phyloP scores from a whole-genome alignment of 2,113 vertebrate genomes.

The Haliaeetus leucogaster region DNA sequence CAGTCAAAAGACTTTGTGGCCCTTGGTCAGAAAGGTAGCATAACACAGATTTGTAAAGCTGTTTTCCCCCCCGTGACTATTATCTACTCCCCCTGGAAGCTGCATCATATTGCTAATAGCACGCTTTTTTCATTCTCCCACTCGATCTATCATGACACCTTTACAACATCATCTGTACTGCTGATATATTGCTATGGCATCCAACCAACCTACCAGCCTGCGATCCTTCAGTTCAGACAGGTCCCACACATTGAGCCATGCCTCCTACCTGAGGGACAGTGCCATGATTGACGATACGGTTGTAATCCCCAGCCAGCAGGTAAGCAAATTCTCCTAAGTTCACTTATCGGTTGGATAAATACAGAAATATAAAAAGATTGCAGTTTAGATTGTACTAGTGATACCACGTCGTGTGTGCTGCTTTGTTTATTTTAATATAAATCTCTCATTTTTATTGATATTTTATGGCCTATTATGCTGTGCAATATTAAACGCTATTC shows the following conservation, averaged over 20 bases:
- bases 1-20: not conserved
- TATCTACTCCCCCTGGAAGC: slow-evolving; percentile 72
- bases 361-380: not conserved
- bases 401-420: rapidly evolving
- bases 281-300: slow-evolving; percentile 87
- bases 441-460: not conserved
- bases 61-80: not conserved
- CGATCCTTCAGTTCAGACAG: slow-evolving; percentile 92
- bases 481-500: not conserved
- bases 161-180: slow-evolving; percentile 63
- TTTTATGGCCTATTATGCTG: not conserved
- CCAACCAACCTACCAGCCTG: slow-evolving; percentile 78
- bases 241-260: slow-evolving; percentile 90
- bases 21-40: not conserved
- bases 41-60: not conserved
- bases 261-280: slow-evolving; percentile 87
- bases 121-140: slow-evolving; percentile 75
- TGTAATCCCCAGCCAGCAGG: slow-evolving; percentile 85
- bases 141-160: slow-evolving; percentile 65
- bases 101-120: slow-evolving; percentile 75
- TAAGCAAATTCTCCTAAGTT: slow-evolving; percentile 19
- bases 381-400: not conserved
- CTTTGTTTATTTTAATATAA: not conserved
- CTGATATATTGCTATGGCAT: slow-evolving; percentile 68
- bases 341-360: not conserved